Base-by-base conservation (phyloP, 92 coral and sea anemone species). In the Phenganax subtilis region DNA sequence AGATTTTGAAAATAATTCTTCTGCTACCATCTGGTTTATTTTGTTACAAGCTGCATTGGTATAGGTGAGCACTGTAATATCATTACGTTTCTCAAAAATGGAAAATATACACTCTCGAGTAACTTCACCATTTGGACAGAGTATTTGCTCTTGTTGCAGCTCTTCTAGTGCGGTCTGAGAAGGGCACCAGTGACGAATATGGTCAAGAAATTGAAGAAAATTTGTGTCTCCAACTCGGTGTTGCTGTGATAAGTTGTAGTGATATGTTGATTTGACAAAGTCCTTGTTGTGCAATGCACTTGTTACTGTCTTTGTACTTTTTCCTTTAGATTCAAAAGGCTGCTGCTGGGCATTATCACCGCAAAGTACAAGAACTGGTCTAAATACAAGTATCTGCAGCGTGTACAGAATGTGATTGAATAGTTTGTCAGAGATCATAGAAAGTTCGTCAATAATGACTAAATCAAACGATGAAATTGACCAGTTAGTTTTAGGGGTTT, bases 101-200 rank as follows among this genome's bases (percentile, higher is more conserved):
- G 30, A 17, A 17, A 17, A 17, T 10, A 65, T 17, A 17, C 6
- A 10, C 0, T 11, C 71, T 10, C 1, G 15, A 10, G 25, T 65
- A 6, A 65, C 2, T 10, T 17, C 27, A 65, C 27, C 31, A 6
- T 11, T 17, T 0, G 71, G 71, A 65, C 71, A 65, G 15, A 65
- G 71, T 0, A 65, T 6, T 11, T 5, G 10, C 2, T 27, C 71
- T 17, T 65, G 30, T 57, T 76, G 81, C 6, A 76, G 0, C 5
- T 31, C 0, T 14, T 76, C 81, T 7, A 76, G 31, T 16, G 66
- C 10, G 0, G n/a, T 12, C 44, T 76, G 81, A 15, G 62, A 28
- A 9, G 81, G 81, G 25, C 5, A 14, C 75, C 81, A 76, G 51
- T 47, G 16, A 2, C 81, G 6, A 3, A 76, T 51, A 27, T 76